These are phyloP conservation scores for Tinea trinotella DNA, from an alignment of 2,888 invertebrate genomes.

Conservation along the genomic window DNA sequence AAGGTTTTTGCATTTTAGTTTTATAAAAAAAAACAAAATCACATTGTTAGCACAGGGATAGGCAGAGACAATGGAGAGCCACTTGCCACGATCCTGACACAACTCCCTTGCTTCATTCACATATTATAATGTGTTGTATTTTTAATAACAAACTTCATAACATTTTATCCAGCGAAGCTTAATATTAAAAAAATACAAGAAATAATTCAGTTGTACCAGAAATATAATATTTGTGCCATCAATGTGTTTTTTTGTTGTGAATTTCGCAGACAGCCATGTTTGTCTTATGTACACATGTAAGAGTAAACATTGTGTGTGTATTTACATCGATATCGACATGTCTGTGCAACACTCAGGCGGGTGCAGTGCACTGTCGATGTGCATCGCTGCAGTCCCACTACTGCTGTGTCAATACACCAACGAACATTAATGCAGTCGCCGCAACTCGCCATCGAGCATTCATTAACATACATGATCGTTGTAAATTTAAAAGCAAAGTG, in stretches of 20 bases:
- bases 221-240: neutral
- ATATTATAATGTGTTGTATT: too few species aligned
- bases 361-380: constrained; percentile 13
- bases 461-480: constrained; percentile 7
- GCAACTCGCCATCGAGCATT: neutral
- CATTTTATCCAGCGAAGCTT: too few species aligned
- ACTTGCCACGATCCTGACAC: too few species aligned
- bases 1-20: too few species aligned
- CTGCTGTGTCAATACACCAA: constrained; percentile 18
- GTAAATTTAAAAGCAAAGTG: neutral
- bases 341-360: constrained; percentile 6
- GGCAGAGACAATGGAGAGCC: too few species aligned
- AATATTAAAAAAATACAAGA: too few species aligned
- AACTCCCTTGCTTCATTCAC: too few species aligned
- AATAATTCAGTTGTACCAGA: too few species aligned
- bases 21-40: too few species aligned
- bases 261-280: neutral
- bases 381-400: neutral
- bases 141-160: too few species aligned
- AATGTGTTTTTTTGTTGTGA: neutral
- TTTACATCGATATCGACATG: constrained; percentile 4
- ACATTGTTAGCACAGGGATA: too few species aligned
- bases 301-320: neutral
- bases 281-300: neutral
- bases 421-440: constrained; percentile 17